Conservation (phyloP, 2,888 invertebrate genomes). For the Andrena camellia region DNA sequence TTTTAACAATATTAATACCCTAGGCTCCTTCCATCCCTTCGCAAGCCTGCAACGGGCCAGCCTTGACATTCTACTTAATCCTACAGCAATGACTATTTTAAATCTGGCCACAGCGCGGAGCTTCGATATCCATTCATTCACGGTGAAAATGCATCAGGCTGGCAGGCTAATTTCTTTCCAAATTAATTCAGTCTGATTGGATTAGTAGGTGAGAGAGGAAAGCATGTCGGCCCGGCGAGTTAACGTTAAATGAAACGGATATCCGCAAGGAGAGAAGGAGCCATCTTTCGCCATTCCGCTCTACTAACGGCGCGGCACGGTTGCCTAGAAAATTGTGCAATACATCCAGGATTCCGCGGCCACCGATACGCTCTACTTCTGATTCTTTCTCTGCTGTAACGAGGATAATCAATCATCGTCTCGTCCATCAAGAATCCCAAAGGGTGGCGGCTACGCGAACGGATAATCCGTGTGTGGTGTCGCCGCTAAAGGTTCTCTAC, state of each 20-base stretch:
- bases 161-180: not conserved
- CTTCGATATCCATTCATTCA: not conserved
- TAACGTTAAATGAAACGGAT: conserved; percentile 24
- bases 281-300: conserved; percentile 17
- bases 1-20: not conserved
- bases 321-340: conserved; percentile 6
- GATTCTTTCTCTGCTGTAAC: too few relatives aligned
- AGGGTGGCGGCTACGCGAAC: not conserved
- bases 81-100: conserved; percentile 7
- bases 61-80: conserved; percentile 10
- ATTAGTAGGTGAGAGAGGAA: conserved; percentile 39
- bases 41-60: not conserved
- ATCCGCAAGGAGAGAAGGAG: not conserved
- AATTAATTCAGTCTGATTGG: conserved; percentile 8
- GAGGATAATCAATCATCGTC: too few relatives aligned
- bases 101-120: not conserved
- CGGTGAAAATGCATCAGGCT: not conserved
- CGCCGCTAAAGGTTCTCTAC: conserved; percentile 20
- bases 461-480: conserved; percentile 17
- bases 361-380: too few relatives aligned
- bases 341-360: not conserved
- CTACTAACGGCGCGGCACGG: conserved; percentile 24
- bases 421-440: not conserved
- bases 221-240: conserved; percentile 24
- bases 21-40: not conserved